A percentile compares a stretch with the other conserved stretches of the same genome.
Conservation (phyloP, 2,888 invertebrate genomes). For the Rotaria sp. region DNA sequence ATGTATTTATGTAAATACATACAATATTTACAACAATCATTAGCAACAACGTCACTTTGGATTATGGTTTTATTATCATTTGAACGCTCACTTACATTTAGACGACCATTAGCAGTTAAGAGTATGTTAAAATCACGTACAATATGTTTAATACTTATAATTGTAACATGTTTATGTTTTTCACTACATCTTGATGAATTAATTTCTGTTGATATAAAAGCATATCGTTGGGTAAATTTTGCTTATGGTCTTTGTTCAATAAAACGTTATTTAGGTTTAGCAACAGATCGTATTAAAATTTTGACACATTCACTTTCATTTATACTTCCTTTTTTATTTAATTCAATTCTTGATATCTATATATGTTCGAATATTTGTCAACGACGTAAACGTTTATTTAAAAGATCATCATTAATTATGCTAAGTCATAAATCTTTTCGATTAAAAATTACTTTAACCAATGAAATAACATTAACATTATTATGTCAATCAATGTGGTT, state of each 20-base stretch:
- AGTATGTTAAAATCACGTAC: not conserved
- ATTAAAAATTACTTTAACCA: not conserved
- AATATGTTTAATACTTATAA: not conserved
- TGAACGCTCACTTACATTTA: slow-evolving; percentile 20
- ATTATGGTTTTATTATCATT: slow-evolving; percentile 18
- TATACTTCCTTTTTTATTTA: not conserved
- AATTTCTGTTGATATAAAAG: not conserved
- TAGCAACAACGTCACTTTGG: not conserved
- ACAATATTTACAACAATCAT: not conserved
- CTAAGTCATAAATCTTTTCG: too few relatives aligned
- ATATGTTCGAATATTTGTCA: not conserved
- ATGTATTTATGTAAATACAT: not conserved
- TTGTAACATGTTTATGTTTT: not conserved
- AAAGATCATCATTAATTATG: not conserved
- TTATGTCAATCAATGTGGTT: slow-evolving; percentile 11
- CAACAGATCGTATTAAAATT: not conserved
- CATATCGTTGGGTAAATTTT: slow-evolving; percentile 23
- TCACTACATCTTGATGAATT: slow-evolving; percentile 5
- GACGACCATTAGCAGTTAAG: not conserved
- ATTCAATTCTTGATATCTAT: slow-evolving; percentile 22
- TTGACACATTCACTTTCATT: slow-evolving; percentile 4
- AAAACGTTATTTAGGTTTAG: not conserved
- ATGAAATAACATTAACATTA: slow-evolving; percentile 14
- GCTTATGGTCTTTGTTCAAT: not conserved
- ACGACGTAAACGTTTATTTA: not conserved